Percentiles rank a stretch among this genome's conserved stretches.
These are phyloP conservation scores for Ceratoteleas bidentatus DNA, from an alignment of 1,140 invertebrate species.

Conservation along the genomic window DNA sequence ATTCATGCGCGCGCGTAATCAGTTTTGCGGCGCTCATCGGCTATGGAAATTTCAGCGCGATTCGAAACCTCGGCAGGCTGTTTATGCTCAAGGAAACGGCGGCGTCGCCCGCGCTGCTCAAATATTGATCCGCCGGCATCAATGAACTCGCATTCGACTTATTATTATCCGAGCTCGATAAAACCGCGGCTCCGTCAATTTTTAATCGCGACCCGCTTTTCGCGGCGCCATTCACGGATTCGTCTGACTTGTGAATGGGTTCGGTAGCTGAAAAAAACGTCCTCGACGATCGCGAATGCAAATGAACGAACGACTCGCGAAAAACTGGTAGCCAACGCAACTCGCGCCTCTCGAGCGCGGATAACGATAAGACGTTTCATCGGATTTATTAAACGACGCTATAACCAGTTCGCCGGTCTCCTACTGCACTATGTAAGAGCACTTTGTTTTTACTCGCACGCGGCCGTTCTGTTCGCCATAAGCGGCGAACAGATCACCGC, in stretches of 20 bases:
- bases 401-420: too few species aligned
- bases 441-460: too few species aligned
- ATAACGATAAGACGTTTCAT: constrained; percentile 64
- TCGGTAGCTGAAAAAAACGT: too few species aligned
- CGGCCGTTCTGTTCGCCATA: too few species aligned
- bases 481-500: too few species aligned
- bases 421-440: too few species aligned
- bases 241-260: neutral
- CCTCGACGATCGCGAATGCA: too few species aligned
- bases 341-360: constrained; percentile 20
- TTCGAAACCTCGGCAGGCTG: too few species aligned
- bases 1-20: too few species aligned
- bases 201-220: constrained; percentile 26
- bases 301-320: constrained; percentile 43
- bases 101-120: neutral
- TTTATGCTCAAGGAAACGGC: too few species aligned
- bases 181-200: constrained; percentile 19
- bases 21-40: too few species aligned
- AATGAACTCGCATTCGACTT: constrained; percentile 28
- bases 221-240: constrained; percentile 2
- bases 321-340: constrained; percentile 45
- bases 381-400: constrained; percentile 67
- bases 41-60: too few species aligned
- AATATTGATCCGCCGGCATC: constrained; percentile 17
- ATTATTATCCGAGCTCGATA: constrained; percentile 31